Percentiles rank a stretch among this genome's conserved stretches.
phyloP scores from a whole-genome alignment of 2,888 invertebrate species.

The Thera obeliscata region DNA sequence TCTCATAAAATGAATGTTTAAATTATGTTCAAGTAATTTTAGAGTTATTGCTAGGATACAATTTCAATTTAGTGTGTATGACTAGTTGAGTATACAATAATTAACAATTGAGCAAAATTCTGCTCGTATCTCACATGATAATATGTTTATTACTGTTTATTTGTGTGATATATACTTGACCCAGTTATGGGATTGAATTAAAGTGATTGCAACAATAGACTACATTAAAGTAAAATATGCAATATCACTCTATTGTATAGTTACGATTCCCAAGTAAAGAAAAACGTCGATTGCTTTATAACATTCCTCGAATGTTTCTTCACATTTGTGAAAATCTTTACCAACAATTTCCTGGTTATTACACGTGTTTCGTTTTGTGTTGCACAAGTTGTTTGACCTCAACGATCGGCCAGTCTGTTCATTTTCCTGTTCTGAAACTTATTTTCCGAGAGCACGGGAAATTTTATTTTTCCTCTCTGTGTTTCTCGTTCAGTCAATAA shows the following conservation, averaged over 20 bases:
- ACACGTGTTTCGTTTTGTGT: slow-evolving; percentile 29
- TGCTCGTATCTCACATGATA: slow-evolving; percentile 36
- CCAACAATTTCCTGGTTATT: slow-evolving; percentile 17
- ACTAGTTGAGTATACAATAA: slow-evolving; percentile 19
- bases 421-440: slow-evolving; percentile 46
- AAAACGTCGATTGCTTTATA: neutral
- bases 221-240: neutral
- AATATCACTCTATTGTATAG: neutral
- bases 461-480: slow-evolving; percentile 45
- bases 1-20: no score
- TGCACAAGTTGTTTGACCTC: slow-evolving; percentile 25
- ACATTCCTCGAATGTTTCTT: slow-evolving; percentile 9
- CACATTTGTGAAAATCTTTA: slow-evolving; percentile 16
- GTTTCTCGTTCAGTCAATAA: slow-evolving; percentile 20
- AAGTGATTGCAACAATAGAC: slow-evolving; percentile 30
- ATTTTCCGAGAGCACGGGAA: slow-evolving; percentile 46
- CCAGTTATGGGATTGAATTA: slow-evolving; percentile 38
- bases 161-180: slow-evolving; percentile 37
- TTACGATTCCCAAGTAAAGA: neutral
- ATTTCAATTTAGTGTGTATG: slow-evolving; percentile 38
- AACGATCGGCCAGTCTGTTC: slow-evolving; percentile 20
- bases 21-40: no score
- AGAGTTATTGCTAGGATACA: slow-evolving; percentile 30
- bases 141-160: slow-evolving; percentile 37
- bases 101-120: slow-evolving; percentile 35